These are phyloP conservation scores for Eilema depressum DNA, from an alignment of 2,888 invertebrate species.

Conservation along the genomic window DNA sequence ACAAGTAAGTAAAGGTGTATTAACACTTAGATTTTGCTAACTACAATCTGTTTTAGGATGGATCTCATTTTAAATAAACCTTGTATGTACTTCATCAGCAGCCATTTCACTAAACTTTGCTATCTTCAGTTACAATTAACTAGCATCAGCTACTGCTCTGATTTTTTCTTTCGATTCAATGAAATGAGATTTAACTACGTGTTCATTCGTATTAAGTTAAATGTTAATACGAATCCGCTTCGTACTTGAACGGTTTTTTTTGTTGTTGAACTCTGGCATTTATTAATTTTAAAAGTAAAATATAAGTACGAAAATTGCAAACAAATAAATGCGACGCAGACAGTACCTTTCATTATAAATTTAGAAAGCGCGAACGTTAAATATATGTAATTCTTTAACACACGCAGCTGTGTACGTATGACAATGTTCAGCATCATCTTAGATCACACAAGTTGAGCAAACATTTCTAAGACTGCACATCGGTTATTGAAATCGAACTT, in stretches of 20 bases:
- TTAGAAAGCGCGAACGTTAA: background rate
- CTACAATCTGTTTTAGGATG: too few species aligned
- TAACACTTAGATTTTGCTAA: background rate
- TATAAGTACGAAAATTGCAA: background rate
- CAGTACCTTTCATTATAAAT: background rate
- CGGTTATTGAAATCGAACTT: slow-evolving; percentile 24
- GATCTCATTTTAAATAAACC: too few species aligned
- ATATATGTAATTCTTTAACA: slow-evolving; percentile 31
- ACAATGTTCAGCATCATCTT: slow-evolving; percentile 57
- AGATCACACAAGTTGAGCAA: slow-evolving; percentile 51
- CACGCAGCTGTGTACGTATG: slow-evolving; percentile 45
- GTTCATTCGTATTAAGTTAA: too few species aligned
- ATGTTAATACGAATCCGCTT: too few species aligned
- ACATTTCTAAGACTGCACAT: slow-evolving; percentile 30
- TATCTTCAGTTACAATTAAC: too few species aligned
- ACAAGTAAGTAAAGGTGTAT: background rate
- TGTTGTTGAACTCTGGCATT: too few species aligned
- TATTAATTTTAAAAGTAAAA: background rate
- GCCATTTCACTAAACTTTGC: too few species aligned
- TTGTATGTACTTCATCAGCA: too few species aligned
- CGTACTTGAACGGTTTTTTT: too few species aligned
- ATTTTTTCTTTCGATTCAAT: too few species aligned
- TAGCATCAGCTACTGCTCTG: too few species aligned
- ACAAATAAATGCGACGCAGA: background rate
- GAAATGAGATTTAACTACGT: too few species aligned